Conservation (phyloP, 2,888 invertebrate genomes). For the Hirtodrosophila duncani region DNA sequence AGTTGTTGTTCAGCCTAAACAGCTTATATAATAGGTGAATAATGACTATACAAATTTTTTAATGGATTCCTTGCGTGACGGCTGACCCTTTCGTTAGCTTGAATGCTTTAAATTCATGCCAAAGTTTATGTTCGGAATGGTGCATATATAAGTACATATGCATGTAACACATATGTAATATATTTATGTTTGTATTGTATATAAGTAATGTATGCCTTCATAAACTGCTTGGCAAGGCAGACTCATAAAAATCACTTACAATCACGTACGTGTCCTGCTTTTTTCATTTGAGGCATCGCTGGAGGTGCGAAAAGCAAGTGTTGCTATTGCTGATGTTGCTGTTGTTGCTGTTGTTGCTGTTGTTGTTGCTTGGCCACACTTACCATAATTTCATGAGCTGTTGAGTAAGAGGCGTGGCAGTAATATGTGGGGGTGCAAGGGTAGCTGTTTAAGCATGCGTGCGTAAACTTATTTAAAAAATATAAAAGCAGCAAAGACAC, state of each 20-base stretch:
- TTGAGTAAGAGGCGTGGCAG: conserved; percentile 5
- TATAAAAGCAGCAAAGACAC: conserved; percentile 11
- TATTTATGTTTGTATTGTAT: too few relatives aligned
- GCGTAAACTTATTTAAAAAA: conserved; percentile 61
- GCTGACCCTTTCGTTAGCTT: conserved; percentile 2
- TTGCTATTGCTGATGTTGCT: too few relatives aligned
- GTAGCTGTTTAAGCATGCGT: conserved; percentile 61
- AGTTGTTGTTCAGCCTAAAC: too few relatives aligned
- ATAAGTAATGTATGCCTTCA: conserved; percentile 52
- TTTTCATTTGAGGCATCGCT: background rate
- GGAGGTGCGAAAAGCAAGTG: background rate
- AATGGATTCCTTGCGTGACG: conserved; percentile 32
- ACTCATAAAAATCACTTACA: conserved; percentile 61
- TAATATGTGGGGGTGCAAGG: background rate
- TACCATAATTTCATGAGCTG: conserved; percentile 41
- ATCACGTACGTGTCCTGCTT: conserved; percentile 24
- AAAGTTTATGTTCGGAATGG: too few relatives aligned
- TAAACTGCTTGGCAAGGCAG: conserved; percentile 38
- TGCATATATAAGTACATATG: too few relatives aligned
- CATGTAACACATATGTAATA: too few relatives aligned
- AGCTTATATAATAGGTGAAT: too few relatives aligned
- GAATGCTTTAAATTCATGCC: background rate
- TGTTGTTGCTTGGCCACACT: conserved; percentile 31
- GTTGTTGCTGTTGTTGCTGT: too few relatives aligned
- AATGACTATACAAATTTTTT: conserved; percentile 17